Conservation (phyloP, 2,113 vertebrate species). For the Chaetops frenatus region DNA sequence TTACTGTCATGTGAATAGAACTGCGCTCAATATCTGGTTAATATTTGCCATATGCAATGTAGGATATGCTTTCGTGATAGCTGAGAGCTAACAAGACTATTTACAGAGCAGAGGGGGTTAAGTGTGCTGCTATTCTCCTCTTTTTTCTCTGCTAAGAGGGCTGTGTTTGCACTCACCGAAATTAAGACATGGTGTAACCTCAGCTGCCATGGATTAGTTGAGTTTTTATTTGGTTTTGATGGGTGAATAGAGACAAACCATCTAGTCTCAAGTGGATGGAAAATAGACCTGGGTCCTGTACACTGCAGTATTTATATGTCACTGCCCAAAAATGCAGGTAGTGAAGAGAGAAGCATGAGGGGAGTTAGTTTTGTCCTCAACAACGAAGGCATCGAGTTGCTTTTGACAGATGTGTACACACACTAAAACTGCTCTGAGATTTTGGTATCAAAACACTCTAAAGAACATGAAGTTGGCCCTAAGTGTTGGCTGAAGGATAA, state of each 20-base stretch:
- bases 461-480: background rate
- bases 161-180: background rate
- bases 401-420: background rate
- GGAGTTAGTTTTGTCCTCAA: background rate
- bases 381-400: background rate
- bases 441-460: background rate
- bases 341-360: background rate
- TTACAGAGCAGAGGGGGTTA: constrained; percentile 36
- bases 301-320: background rate
- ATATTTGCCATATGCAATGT: constrained; percentile 47
- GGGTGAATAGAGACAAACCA: constrained; percentile 12
- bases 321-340: background rate
- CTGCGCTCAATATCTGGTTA: constrained; percentile 53
- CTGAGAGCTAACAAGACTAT: constrained; percentile 43
- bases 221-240: constrained; percentile 28
- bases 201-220: background rate
- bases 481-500: background rate
- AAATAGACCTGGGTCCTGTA: background rate
- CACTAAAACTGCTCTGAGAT: background rate
- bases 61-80: constrained; percentile 12
- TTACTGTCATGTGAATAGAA: constrained; percentile 2
- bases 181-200: constrained; percentile 23
- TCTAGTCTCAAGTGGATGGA: constrained; percentile 1
- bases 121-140: background rate
- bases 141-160: constrained; percentile 11